Evolutionary conservation across 2,113 vertebrate species (phyloP).

Genomic region (Sinocyclocheilus grahami): DNA sequence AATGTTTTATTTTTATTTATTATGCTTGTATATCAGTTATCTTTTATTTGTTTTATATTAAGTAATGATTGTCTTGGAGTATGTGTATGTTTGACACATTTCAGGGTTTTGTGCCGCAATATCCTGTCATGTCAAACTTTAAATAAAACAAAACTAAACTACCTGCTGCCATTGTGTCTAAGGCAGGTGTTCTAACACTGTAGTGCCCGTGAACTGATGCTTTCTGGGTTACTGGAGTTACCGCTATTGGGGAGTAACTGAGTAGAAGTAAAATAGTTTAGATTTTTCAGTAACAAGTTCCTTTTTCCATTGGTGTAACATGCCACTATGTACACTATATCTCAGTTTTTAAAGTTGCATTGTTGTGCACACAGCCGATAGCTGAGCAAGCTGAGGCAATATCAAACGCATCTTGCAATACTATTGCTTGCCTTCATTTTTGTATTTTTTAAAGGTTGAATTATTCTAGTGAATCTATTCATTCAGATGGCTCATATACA

Average conservation of each 20-base stretch:
- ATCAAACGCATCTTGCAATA: neutral
- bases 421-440: neutral
- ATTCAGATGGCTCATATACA: neutral
- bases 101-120: too few relatives aligned
- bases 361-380: neutral
- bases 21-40: too few relatives aligned
- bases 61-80: too few relatives aligned
- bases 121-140: too few relatives aligned
- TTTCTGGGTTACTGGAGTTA: neutral
- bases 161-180: neutral
- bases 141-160: too few relatives aligned
- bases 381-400: neutral
- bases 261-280: neutral
- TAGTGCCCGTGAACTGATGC: neutral
- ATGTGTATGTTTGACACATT: too few relatives aligned
- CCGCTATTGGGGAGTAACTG: neutral
- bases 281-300: neutral
- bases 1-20: too few relatives aligned
- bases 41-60: too few relatives aligned
- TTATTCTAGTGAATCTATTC: neutral
- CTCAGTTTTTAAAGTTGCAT: neutral
- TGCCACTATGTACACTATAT: neutral
- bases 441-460: neutral
- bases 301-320: neutral
- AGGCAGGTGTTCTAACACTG: neutral